These are phyloP conservation scores for Linepithema humile DNA, from an alignment of 1,140 invertebrate genomes.

Conservation along the genomic window DNA sequence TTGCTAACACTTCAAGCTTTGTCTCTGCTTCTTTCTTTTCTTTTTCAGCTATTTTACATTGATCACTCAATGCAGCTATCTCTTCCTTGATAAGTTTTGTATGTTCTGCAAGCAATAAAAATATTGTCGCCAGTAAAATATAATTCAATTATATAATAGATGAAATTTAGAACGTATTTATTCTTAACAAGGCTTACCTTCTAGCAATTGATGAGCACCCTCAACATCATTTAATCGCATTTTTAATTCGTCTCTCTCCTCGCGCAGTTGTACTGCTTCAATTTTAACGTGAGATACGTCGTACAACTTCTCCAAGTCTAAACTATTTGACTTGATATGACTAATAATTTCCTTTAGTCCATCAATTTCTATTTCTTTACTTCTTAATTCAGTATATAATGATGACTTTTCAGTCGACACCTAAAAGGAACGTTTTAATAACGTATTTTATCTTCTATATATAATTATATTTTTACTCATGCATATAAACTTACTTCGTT, in stretches of 20 bases:
- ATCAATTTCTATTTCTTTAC: conserved; percentile 78
- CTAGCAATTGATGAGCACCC: conserved; percentile 80
- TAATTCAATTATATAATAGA: conserved; percentile 5
- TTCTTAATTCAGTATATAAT: conserved; percentile 75
- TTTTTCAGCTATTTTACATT: conserved; percentile 89
- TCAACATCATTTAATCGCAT: conserved; percentile 80
- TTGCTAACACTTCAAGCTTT: conserved; percentile 92
- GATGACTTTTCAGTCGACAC: conserved; percentile 74
- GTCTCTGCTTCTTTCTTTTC: conserved; percentile 93
- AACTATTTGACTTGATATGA: conserved; percentile 77
- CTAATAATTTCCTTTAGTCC: conserved; percentile 78
- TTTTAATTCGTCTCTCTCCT: conserved; percentile 81
- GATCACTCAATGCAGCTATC: conserved; percentile 85
- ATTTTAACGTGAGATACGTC: conserved; percentile 80
- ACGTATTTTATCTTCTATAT: conserved; percentile 16
- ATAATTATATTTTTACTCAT: background rate
- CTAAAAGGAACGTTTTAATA: conserved; percentile 65
- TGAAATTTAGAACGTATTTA: conserved; percentile 41
- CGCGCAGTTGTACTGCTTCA: conserved; percentile 75
- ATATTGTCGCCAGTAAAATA: background rate
- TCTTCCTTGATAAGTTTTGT: conserved; percentile 83
- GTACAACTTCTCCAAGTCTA: conserved; percentile 81
- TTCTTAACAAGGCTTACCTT: conserved; percentile 74
- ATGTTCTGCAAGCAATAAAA: conserved; percentile 79
- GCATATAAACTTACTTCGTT: conserved; percentile 74